A percentile compares a stretch with the other conserved stretches of the same genome.
These are phyloP conservation scores for Biston stratarius DNA, from an alignment of 2,888 invertebrate species.

Conservation along the genomic window DNA sequence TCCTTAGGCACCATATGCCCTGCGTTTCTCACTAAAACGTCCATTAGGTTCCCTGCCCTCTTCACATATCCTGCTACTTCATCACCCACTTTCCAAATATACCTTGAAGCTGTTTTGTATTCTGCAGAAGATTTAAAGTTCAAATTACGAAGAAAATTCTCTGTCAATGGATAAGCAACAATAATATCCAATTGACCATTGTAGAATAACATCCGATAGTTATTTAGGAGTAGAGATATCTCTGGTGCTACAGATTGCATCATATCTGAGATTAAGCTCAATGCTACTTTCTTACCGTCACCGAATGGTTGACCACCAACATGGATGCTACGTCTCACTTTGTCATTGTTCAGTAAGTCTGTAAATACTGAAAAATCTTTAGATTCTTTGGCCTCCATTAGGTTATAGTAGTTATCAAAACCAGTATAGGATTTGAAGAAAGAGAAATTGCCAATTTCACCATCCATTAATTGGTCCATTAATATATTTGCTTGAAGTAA, in stretches of 20 bases:
- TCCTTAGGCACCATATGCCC: conserved; percentile 91
- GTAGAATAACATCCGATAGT: conserved; percentile 87
- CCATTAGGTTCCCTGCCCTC: conserved; percentile 89
- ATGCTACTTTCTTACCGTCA: conserved; percentile 78
- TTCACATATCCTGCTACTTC: conserved; percentile 92
- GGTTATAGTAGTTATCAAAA: conserved; percentile 91
- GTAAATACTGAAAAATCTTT: conserved; percentile 71
- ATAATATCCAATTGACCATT: conserved; percentile 90
- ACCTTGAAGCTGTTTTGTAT: conserved; percentile 87
- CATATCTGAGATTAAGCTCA: conserved; percentile 83
- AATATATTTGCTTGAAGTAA: conserved; percentile 89
- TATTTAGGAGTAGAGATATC: conserved; percentile 74
- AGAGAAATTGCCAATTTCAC: conserved; percentile 51
- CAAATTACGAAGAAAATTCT: conserved; percentile 89
- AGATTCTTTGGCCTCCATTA: conserved; percentile 82
- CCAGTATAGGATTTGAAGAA: conserved; percentile 90
- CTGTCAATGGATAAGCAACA: conserved; percentile 86
- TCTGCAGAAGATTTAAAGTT: conserved; percentile 87
- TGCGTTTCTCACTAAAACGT: conserved; percentile 90
- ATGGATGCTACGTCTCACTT: conserved; percentile 85
- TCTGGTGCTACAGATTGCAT: conserved; percentile 85
- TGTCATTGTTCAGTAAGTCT: conserved; percentile 65
- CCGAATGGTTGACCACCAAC: conserved; percentile 87
- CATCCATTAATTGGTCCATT: conserved; percentile 89
- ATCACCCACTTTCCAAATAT: conserved; percentile 88